Percentiles rank a stretch among this genome's conserved stretches.
Evolutionary conservation across 2,113 vertebrate genomes (phyloP).

Genomic region (Otolemur garnettii): DNA sequence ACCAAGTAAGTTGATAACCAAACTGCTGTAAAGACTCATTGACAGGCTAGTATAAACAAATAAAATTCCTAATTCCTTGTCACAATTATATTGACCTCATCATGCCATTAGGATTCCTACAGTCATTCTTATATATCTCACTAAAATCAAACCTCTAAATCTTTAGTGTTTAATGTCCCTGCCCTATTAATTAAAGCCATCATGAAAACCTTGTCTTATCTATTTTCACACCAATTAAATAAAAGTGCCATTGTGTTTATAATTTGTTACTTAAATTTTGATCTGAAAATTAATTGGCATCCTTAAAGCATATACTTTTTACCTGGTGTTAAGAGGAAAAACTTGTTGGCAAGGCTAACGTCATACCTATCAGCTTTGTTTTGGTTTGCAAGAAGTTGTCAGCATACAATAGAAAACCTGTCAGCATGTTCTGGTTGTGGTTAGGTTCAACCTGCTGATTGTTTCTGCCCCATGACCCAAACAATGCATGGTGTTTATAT

Average conservation of each 20-base stretch:
- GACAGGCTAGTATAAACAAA: neutral
- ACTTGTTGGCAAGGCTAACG: neutral
- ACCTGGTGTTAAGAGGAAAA: neutral
- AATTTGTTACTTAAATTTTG: constrained; percentile 17
- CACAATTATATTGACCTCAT: neutral
- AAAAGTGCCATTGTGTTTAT: neutral
- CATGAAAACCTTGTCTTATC: neutral
- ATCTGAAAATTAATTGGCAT: neutral
- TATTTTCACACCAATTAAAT: constrained; percentile 31
- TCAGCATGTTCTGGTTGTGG: neutral
- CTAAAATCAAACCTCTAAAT: constrained; percentile 52
- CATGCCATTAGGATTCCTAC: neutral
- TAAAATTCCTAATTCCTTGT: neutral
- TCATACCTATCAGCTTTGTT: constrained; percentile 49
- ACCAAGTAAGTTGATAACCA: neutral
- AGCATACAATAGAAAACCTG: neutral
- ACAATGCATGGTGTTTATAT: constrained; percentile 48
- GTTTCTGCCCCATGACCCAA: constrained; percentile 48
- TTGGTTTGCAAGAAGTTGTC: constrained; percentile 15
- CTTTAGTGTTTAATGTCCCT: neutral
- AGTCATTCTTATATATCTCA: constrained; percentile 47
- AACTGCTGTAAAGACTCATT: neutral
- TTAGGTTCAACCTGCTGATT: constrained; percentile 5
- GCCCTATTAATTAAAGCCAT: neutral
- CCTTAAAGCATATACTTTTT: neutral